These are phyloP conservation scores for Andricus quercusramuli DNA, from an alignment of 2,888 invertebrate species.

Conservation along the genomic window DNA sequence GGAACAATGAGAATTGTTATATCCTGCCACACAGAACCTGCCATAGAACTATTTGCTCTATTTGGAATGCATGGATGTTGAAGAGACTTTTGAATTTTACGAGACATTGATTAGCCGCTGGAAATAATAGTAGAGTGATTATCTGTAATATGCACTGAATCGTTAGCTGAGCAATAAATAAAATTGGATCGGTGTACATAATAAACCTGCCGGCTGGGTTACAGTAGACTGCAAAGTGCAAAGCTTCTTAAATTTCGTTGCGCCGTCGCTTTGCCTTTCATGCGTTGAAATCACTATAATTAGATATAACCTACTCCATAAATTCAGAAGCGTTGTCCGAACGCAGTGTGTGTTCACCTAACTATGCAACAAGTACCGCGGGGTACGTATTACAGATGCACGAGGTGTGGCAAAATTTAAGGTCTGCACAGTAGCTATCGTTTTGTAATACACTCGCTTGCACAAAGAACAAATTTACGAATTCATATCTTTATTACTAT, in stretches of 20 bases:
- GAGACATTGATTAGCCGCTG: constrained; percentile 27
- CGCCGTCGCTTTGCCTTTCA: background rate
- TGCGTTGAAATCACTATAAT: constrained; percentile 19
- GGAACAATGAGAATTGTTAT: constrained; percentile 1
- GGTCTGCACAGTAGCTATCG: background rate
- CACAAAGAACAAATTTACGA: background rate
- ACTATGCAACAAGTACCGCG: constrained; percentile 6
- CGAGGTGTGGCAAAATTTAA: constrained; percentile 8
- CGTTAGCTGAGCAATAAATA: constrained; percentile 23
- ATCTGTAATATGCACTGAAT: constrained; percentile 12
- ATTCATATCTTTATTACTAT: background rate
- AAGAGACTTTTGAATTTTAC: constrained; percentile 6
- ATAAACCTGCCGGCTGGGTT: background rate
- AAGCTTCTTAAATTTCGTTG: constrained; percentile 18
- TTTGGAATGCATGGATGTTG: constrained; percentile 3
- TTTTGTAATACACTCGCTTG: background rate
- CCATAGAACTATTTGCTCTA: background rate
- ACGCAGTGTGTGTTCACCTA: constrained; percentile 12
- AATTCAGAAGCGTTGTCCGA: background rate
- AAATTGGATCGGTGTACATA: background rate
- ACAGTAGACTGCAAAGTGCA: background rate
- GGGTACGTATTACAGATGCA: constrained; percentile 5
- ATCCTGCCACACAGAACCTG: constrained; percentile 2
- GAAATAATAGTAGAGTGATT: constrained; percentile 30
- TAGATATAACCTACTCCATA: background rate